Evolutionary conservation across 2,888 invertebrate species (phyloP), one percentile per base, ranked within the genome.

Genomic region (Labia minor): DNA sequence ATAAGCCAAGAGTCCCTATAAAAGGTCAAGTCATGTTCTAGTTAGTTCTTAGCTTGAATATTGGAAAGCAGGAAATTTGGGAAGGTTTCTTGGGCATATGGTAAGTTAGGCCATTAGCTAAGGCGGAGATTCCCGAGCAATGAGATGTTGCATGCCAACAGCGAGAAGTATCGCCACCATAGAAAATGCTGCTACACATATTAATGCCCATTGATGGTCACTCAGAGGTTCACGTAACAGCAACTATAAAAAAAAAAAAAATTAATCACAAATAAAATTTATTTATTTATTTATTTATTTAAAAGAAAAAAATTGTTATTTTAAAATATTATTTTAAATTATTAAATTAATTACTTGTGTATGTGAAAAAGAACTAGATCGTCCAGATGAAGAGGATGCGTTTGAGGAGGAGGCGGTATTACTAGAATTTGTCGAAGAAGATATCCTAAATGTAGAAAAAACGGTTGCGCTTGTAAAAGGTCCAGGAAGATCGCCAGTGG

Each of bases 381-480:
- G 21, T 67, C 21, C 64, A 19, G 37, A 49, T 16, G 62, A 61
- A 64, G 37, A 37, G 21, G n/a, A 64, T 18, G 64, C 2, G 37
- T 26, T 26, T 21, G 21, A 64, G 33, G 62, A 11, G 19, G 63
- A 66, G 37, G 19, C 63, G 33, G 64, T 14, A 21, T 10, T 18
- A 49, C 63, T 67, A 68, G 66, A 69, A 70, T 65, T 71, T 67
- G 37, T 61, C 65, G 63, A 68, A 70, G 49, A 73, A 69, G 19
- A 75, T 68, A 49, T 78, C 72, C 66, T 71, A 49, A 71, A 71
- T 63, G 82, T 84, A 65, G 81, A 78, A 75, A 89, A 83, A 67
- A 83, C 83, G 72, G 85, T 78, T 65, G 83, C 77, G 66, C 84
- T 82, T 70, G 91, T 89, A 79, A 84, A 88, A 70, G 89, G 85